Percentiles rank a stretch among this genome's conserved stretches.
Conservation (phyloP, 2,888 invertebrate species). For the Pteria penguin region DNA sequence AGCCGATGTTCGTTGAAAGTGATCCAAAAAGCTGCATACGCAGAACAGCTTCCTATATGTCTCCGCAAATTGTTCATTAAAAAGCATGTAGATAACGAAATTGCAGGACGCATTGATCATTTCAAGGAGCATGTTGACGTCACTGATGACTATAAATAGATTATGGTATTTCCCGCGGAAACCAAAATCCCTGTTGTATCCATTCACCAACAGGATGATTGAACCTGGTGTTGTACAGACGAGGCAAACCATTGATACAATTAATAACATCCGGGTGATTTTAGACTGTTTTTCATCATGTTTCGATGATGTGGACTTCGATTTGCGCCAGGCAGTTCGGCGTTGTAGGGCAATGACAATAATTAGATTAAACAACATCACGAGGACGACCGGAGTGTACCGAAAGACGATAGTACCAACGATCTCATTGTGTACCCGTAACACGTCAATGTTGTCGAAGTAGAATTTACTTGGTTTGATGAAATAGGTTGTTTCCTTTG, state of each 20-base stretch:
- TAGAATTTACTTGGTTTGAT: conserved; percentile 50
- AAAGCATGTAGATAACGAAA: conserved; percentile 57
- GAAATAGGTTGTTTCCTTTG: conserved; percentile 31
- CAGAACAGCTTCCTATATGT: conserved; percentile 46
- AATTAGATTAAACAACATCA: conserved; percentile 43
- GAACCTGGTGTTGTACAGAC: conserved; percentile 49
- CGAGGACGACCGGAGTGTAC: conserved; percentile 48
- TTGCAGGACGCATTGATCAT: conserved; percentile 55
- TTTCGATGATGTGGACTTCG: conserved; percentile 26
- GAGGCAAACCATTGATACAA: conserved; percentile 50
- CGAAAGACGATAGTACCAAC: conserved; percentile 49
- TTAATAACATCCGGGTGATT: conserved; percentile 50
- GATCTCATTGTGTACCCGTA: conserved; percentile 51
- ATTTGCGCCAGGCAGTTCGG: conserved; percentile 24
- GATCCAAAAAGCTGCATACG: too few relatives aligned
- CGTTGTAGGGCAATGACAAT: conserved; percentile 41
- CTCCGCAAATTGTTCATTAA: conserved; percentile 48
- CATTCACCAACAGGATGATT: conserved; percentile 35
- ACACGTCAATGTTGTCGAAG: conserved; percentile 34
- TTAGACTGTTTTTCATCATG: conserved; percentile 43
- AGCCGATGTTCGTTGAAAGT: too few relatives aligned
- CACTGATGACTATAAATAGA: conserved; percentile 51
- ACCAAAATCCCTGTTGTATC: conserved; percentile 36
- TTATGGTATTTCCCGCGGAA: conserved; percentile 55
- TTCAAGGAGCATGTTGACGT: conserved; percentile 50